A percentile compares a stretch with the other conserved stretches of the same genome.
Conservation (phyloP, 2,113 vertebrate genomes). For the Corythoichthys intestinalis region DNA sequence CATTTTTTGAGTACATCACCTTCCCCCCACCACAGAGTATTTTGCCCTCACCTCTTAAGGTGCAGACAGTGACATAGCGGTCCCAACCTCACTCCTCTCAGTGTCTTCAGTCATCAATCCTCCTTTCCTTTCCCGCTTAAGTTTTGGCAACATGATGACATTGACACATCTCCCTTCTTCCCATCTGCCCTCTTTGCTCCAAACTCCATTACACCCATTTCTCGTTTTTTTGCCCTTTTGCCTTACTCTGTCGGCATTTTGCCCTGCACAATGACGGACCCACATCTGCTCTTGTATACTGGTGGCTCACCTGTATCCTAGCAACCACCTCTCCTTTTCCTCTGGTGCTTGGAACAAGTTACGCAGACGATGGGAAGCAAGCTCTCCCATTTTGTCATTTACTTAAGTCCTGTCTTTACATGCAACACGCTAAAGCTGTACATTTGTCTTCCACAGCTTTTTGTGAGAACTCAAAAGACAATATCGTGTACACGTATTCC, state of each 20-base stretch:
- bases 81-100: constrained; percentile 24
- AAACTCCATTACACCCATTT: constrained; percentile 41
- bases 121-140: constrained; percentile 32
- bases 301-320: constrained; percentile 78
- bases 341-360: constrained; percentile 57
- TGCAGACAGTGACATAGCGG: constrained; percentile 52
- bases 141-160: constrained; percentile 36
- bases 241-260: constrained; percentile 54
- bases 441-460: constrained; percentile 16
- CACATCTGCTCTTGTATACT: constrained; percentile 68
- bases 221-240: constrained; percentile 3
- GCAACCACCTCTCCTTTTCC: constrained; percentile 75
- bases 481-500: constrained; percentile 8
- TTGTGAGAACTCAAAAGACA: constrained; percentile 29
- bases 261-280: constrained; percentile 65
- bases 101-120: constrained; percentile 34
- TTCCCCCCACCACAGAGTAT: constrained; percentile 7
- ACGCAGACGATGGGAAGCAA: constrained; percentile 66
- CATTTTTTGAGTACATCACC: background rate
- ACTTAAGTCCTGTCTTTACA: constrained; percentile 63
- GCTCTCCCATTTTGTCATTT: constrained; percentile 53
- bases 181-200: constrained; percentile 50
- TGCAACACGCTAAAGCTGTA: constrained; percentile 6
- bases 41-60: constrained; percentile 21
- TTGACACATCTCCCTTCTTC: constrained; percentile 41